Percentiles rank a stretch among this genome's conserved stretches.
Conservation (phyloP, 2,113 vertebrate genomes). For the Prolemur simus region DNA sequence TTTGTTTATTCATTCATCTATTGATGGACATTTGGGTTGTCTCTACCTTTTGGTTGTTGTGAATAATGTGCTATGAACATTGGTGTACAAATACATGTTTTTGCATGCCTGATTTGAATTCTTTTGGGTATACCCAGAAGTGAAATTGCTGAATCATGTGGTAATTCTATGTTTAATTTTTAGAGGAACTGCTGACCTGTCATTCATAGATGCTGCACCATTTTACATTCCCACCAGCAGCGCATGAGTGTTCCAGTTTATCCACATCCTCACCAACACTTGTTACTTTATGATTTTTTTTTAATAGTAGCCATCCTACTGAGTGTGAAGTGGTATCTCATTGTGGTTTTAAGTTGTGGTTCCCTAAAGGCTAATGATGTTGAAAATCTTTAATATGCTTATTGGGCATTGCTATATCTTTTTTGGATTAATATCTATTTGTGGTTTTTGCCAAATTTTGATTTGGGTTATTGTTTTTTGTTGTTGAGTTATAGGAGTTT, state of each 20-base stretch:
- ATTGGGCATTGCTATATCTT: background rate
- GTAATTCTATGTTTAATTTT: background rate
- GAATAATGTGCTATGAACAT: background rate
- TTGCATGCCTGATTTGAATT: background rate
- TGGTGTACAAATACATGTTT: background rate
- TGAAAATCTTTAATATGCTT: background rate
- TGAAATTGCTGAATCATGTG: background rate
- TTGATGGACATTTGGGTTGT: background rate
- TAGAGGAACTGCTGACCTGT: background rate
- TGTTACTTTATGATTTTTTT: background rate
- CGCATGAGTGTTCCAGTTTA: fast-evolving
- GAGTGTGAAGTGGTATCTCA: background rate
- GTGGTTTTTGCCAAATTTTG: background rate
- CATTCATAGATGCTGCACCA: background rate
- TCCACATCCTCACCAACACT: background rate
- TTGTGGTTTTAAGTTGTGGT: background rate
- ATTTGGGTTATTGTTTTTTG: background rate
- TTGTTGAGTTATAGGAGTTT: background rate
- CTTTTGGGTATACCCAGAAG: background rate
- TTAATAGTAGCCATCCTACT: no score
- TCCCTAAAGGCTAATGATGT: background rate
- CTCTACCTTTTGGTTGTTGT: background rate
- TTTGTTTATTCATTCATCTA: background rate
- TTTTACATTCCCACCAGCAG: background rate
- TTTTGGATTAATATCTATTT: background rate